Percentiles rank a stretch among this genome's conserved stretches.
Evolutionary conservation across 2,888 invertebrate genomes (phyloP).

Genomic region (Chymomyza amoena): DNA sequence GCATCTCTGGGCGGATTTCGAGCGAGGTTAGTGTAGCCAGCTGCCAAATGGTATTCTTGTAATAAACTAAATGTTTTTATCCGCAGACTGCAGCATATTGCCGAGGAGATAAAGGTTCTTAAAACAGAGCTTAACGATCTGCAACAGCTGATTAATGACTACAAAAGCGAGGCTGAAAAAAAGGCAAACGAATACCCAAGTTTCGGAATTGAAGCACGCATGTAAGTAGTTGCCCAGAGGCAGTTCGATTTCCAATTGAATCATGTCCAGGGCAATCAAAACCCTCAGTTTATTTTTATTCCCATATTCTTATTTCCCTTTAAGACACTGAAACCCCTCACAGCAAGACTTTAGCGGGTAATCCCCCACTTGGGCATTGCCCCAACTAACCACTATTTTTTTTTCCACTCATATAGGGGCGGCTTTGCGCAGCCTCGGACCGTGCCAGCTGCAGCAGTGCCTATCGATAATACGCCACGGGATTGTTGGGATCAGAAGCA

Average conservation of each 20-base stretch:
- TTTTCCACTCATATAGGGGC: not conserved
- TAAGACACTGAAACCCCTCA: no score
- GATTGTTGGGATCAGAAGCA: slow-evolving; percentile 50
- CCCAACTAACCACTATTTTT: no score
- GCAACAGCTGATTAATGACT: slow-evolving; percentile 46
- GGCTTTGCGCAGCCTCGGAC: not conserved
- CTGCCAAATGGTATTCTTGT: not conserved
- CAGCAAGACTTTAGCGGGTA: no score
- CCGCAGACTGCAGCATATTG: slow-evolving; percentile 40
- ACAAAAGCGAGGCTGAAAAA: slow-evolving; percentile 22
- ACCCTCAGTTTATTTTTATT: no score
- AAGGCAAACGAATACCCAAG: not conserved
- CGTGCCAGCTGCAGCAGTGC: not conserved
- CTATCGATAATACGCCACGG: slow-evolving; percentile 25
- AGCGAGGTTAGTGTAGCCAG: slow-evolving; percentile 43
- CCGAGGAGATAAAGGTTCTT: slow-evolving; percentile 33
- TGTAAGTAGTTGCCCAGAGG: slow-evolving; percentile 29
- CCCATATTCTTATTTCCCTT: no score
- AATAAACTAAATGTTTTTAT: slow-evolving; percentile 1
- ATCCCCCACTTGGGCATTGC: no score
- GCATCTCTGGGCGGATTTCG: slow-evolving; percentile 37
- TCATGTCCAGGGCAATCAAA: no score
- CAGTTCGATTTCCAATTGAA: no score
- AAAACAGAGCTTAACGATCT: slow-evolving; percentile 38
- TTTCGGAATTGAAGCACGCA: slow-evolving; percentile 7